Percentiles rank a stretch among this genome's conserved stretches.
phyloP scores from a whole-genome alignment of 2,888 invertebrate genomes.

The Xylocampa areola region DNA sequence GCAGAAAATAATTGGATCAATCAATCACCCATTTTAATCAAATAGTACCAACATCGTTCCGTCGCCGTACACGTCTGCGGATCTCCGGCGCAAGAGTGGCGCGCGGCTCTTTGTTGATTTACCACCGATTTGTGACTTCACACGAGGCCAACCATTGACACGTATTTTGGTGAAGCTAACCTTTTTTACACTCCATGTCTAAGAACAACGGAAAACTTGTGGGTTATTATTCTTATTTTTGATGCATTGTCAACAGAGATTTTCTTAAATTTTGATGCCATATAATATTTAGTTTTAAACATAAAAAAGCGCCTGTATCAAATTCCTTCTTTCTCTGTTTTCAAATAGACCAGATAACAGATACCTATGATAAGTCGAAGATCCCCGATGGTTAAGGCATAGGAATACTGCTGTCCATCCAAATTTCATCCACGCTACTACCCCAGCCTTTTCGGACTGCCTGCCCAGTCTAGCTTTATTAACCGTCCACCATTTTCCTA shows the following conservation, averaged over 20 bases:
- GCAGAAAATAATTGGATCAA: no score
- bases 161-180: slow-evolving; percentile 41
- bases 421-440: no score
- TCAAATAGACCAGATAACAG: no score
- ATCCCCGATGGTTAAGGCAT: no score
- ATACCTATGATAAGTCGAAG: no score
- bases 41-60: slow-evolving; percentile 50
- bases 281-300: no score
- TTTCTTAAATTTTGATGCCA: not conserved
- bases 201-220: slow-evolving; percentile 13
- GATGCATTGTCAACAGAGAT: not conserved
- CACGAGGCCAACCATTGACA: slow-evolving; percentile 62
- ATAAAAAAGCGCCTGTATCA: no score
- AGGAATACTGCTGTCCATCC: no score
- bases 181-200: slow-evolving; percentile 19
- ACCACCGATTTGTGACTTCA: slow-evolving; percentile 70
- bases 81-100: slow-evolving; percentile 63
- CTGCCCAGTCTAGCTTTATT: no score
- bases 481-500: no score
- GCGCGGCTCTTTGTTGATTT: slow-evolving; percentile 69
- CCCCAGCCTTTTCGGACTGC: no score
- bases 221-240: slow-evolving; percentile 2
- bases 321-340: no score
- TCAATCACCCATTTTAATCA: not conserved
- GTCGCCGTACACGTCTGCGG: slow-evolving; percentile 36